phyloP scores from a whole-genome alignment of 2,113 vertebrate species.

The Leptosomus discolor region DNA sequence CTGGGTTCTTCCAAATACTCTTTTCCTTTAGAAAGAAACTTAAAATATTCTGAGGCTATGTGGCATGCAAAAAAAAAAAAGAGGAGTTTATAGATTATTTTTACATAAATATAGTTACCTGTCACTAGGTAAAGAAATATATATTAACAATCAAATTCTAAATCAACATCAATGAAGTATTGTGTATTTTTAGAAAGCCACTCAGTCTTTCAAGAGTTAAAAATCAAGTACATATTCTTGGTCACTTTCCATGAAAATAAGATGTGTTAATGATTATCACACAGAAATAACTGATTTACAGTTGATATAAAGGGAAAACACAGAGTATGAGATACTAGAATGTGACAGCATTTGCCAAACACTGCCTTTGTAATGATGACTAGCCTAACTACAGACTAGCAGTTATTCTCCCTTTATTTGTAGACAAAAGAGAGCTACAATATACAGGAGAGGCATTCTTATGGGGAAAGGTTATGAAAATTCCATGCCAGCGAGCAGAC shows the following conservation, averaged over 20 bases:
- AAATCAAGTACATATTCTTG: background rate
- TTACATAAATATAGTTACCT: background rate
- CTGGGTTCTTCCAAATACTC: background rate
- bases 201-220: background rate
- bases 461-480: constrained; percentile 4
- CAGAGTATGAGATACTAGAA: background rate
- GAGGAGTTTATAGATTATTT: background rate
- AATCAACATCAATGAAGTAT: background rate
- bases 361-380: background rate
- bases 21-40: background rate
- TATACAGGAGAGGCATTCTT: background rate
- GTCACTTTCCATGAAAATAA: background rate
- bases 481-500: background rate
- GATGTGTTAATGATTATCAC: background rate
- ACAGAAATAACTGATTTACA: background rate
- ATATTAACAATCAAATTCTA: background rate
- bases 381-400: background rate
- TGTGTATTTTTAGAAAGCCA: background rate
- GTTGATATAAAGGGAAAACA: background rate
- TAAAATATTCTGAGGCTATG: background rate
- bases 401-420: background rate
- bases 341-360: background rate
- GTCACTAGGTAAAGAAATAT: background rate
- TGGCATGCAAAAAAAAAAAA: background rate
- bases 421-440: background rate